Evolutionary conservation across 2,113 vertebrate species (phyloP).

Genomic region (Porphyrio hochstetteri): DNA sequence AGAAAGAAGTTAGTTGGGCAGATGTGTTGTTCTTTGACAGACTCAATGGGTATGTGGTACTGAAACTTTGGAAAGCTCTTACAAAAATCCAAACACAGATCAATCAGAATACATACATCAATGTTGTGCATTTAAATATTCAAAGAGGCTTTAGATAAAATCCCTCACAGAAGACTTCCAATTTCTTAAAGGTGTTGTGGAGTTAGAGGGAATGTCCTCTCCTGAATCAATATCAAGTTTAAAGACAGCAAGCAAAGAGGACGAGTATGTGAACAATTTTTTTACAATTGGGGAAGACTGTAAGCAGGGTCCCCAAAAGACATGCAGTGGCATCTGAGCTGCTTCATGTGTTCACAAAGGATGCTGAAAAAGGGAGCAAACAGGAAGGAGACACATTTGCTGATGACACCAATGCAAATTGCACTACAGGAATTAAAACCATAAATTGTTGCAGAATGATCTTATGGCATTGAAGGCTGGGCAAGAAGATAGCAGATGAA

Average conservation of each 20-base stretch:
- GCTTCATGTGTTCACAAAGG: neutral
- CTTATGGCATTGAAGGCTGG: neutral
- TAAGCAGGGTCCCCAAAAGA: neutral
- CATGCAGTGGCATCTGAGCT: neutral
- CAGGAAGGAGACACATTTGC: accelerated
- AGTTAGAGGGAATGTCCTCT: neutral
- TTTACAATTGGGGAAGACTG: neutral
- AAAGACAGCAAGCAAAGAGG: neutral
- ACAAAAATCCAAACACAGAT: neutral
- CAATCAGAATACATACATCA: neutral
- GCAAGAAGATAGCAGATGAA: neutral
- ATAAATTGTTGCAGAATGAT: neutral
- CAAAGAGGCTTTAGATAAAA: neutral
- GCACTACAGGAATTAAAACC: neutral
- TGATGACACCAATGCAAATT: neutral
- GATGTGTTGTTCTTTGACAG: neutral
- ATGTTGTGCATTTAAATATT: neutral
- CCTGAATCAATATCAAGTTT: neutral
- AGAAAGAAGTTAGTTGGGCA: neutral
- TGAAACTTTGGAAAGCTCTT: neutral
- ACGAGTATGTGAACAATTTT: neutral
- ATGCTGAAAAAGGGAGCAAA: neutral
- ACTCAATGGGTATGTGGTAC: neutral
- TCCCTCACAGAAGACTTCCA: neutral
- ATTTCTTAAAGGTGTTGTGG: neutral